A percentile compares a stretch with the other conserved stretches of the same genome.
Evolutionary conservation across 2,888 invertebrate species (phyloP).

Genomic region (Andricus quercusramuli): DNA sequence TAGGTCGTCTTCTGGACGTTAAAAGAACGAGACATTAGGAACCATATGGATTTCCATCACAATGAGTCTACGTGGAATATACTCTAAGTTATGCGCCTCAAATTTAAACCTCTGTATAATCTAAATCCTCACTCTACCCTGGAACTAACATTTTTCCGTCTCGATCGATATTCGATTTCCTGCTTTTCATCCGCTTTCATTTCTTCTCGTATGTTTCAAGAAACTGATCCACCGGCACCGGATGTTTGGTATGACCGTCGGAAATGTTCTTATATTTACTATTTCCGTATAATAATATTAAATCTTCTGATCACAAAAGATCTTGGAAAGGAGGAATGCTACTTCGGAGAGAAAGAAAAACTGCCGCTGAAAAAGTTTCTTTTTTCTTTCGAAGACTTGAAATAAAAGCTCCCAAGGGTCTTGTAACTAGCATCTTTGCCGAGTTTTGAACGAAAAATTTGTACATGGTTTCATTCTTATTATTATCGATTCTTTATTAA

Average conservation of each 20-base stretch:
- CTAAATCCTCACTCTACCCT: neutral
- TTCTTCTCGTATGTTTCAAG: neutral
- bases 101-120: neutral
- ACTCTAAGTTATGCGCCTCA: neutral
- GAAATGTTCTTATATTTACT: neutral
- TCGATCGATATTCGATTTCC: conserved; percentile 39
- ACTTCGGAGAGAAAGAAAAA: neutral
- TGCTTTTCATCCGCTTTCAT: neutral
- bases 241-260: neutral
- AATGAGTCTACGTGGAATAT: neutral
- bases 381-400: neutral
- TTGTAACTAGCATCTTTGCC: neutral
- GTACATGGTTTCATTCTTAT: neutral
- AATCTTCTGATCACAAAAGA: neutral
- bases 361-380: neutral
- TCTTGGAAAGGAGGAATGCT: neutral
- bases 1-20: neutral
- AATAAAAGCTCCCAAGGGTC: conserved; percentile 9
- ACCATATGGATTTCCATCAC: neutral
- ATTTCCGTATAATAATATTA: neutral
- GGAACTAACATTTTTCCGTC: conserved; percentile 14
- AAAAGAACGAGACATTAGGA: neutral
- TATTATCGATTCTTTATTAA: no score
- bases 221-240: neutral
- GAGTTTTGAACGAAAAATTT: neutral